Conservation (phyloP, 1,140 invertebrate species). For the Venturia canescens region DNA sequence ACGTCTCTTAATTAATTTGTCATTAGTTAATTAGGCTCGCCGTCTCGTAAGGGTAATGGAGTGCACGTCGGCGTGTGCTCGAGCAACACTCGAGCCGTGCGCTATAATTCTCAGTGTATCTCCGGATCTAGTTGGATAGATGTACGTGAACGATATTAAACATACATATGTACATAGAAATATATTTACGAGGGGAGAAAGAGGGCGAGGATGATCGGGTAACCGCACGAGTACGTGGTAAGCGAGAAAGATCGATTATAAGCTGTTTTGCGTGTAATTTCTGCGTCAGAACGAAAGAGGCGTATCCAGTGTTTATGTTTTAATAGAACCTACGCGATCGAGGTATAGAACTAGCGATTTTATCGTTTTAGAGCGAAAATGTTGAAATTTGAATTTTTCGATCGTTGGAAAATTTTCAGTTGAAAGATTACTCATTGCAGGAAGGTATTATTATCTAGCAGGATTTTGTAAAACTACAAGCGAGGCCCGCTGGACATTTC, state of each 20-base stretch:
- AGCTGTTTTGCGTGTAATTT: neutral
- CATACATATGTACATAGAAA: slow-evolving; percentile 31
- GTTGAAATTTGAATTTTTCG: too few species aligned
- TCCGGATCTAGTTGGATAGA: slow-evolving; percentile 48
- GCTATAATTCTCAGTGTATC: slow-evolving; percentile 46
- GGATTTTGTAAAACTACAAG: too few species aligned
- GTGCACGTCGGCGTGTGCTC: slow-evolving; percentile 51
- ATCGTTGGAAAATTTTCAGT: too few species aligned
- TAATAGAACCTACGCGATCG: neutral
- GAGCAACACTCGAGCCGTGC: slow-evolving; percentile 35
- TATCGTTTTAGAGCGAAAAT: neutral
- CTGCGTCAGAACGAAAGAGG: neutral
- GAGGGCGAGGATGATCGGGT: slow-evolving; percentile 35
- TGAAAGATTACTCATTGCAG: too few species aligned
- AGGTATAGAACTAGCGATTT: neutral
- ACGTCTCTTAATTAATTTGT: slow-evolving; percentile 67
- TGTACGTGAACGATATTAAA: slow-evolving; percentile 22
- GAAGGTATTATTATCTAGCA: too few species aligned
- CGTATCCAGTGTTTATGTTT: neutral
- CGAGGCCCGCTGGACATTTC: too few species aligned
- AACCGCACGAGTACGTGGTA: slow-evolving; percentile 30
- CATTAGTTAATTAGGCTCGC: slow-evolving; percentile 62
- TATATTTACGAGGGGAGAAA: neutral
- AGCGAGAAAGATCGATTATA: slow-evolving; percentile 42
- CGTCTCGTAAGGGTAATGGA: slow-evolving; percentile 58